Evolutionary conservation across 2,888 invertebrate species (phyloP).

Genomic region (Drosophila stalkeri): DNA sequence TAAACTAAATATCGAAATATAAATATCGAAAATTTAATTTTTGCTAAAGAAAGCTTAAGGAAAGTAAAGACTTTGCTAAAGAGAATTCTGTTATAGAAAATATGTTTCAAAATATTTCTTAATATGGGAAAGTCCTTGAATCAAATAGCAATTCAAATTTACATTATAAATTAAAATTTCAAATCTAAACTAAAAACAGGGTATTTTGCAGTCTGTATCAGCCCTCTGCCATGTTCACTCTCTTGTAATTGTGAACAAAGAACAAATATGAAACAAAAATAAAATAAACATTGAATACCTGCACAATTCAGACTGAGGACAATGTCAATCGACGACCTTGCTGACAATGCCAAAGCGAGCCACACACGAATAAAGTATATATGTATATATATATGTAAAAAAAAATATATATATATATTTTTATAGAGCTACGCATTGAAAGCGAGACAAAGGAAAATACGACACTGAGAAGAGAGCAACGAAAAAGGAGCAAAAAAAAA

Average conservation of each 20-base stretch:
- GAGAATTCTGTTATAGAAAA: no score
- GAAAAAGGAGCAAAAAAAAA: conserved; percentile 16
- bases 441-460: conserved; percentile 31
- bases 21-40: no score
- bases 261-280: conserved; percentile 33
- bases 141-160: no score
- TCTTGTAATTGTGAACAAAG: background rate
- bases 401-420: background rate
- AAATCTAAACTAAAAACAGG: background rate
- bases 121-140: no score
- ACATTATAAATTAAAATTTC: no score
- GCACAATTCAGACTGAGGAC: conserved; percentile 39
- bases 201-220: background rate
- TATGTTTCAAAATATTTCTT: no score
- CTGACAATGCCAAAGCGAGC: conserved; percentile 50
- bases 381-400: background rate
- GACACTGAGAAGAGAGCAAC: conserved; percentile 28
- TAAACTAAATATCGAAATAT: rapidly evolving
- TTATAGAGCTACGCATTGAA: conserved; percentile 12
- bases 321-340: conserved; percentile 74
- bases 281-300: conserved; percentile 49
- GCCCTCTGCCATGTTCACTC: background rate
- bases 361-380: conserved; percentile 1
- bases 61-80: background rate
- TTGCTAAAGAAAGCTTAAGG: background rate